Evolutionary conservation across 2,888 invertebrate species (phyloP).

Genomic region (Iselma pallidipennis): DNA sequence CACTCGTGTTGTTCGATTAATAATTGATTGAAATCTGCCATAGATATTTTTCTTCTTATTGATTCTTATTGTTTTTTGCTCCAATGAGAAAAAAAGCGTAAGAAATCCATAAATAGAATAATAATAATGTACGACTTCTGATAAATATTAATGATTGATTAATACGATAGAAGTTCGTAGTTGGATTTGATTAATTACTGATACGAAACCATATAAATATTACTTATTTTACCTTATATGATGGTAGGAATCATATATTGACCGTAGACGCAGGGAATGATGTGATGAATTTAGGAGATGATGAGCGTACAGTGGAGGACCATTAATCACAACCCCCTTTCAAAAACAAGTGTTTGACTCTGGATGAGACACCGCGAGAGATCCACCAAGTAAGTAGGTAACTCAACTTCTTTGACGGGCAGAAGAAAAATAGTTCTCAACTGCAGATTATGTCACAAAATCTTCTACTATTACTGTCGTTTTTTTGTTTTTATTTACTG

Average conservation of each 20-base stretch:
- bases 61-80: too few relatives aligned
- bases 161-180: neutral
- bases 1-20: too few relatives aligned
- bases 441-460: slow-evolving; percentile 7
- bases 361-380: slow-evolving; percentile 37
- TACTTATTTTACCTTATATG: neutral
- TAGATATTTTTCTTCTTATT: too few relatives aligned
- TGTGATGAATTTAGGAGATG: slow-evolving; percentile 39
- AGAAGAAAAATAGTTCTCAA: slow-evolving; percentile 38
- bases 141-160: neutral
- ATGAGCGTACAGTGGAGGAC: slow-evolving; percentile 32
- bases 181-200: neutral
- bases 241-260: slow-evolving; percentile 8
- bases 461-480: slow-evolving; percentile 1
- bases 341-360: slow-evolving; percentile 44
- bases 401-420: slow-evolving; percentile 39
- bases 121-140: neutral
- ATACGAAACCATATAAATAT: neutral
- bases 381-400: slow-evolving; percentile 37
- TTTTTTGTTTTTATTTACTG: too few relatives aligned
- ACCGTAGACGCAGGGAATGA: slow-evolving; percentile 11
- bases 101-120: neutral
- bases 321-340: slow-evolving; percentile 41
- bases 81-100: too few relatives aligned
- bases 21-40: too few relatives aligned